Base-by-base conservation (phyloP, 2,888 invertebrate species). In the Cosmia trapezina region DNA sequence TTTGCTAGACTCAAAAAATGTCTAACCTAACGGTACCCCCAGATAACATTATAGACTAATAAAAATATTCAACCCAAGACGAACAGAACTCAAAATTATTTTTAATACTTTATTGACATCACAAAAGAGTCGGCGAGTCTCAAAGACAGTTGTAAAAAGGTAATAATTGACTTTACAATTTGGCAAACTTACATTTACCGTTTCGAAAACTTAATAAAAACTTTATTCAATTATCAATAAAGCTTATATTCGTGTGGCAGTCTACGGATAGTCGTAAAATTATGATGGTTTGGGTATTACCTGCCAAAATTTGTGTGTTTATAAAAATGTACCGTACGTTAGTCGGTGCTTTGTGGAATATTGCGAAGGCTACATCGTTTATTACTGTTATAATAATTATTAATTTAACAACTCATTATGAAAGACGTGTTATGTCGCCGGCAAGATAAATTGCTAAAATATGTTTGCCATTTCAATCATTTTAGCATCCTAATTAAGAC, bases 111-210 rank as follows among this genome's bases (percentile, higher is more conserved):
- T 91, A 91, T 88, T 88, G 86, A 72, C 80, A 78, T 72, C 86
- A 90, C 89, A 91, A 91, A n/a, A 89, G 84, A 77, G 87, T 87
- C 94, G 94, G 93, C 89, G 43, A 67, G 63, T 62, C 83, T 90
- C 91, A 93, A 93, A 93, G 71, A 89, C 68, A 71, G 88, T 87
- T 90, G 90, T 94, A 91, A 93, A 93, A 89, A 89, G 86, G 87
- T 90, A 90, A 91, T 93, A 89, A 94, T 93, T 90, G 89, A 89
- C 89, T 89, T 90, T 80, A 84, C 69, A 80, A 75, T 83, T 70
- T 68, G 22, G 67, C 85, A 78, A 84, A 60, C 45, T 63, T 78
- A 74, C 66, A 74, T 70, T 78, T 78, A 70, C 63, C 37, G 61
- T 60, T 56, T 7, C 0, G 4, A 62, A 70, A 81, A 70, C 22